Evolutionary conservation across 1,140 invertebrate genomes (phyloP).

Genomic region (Holotrichia oblita): DNA sequence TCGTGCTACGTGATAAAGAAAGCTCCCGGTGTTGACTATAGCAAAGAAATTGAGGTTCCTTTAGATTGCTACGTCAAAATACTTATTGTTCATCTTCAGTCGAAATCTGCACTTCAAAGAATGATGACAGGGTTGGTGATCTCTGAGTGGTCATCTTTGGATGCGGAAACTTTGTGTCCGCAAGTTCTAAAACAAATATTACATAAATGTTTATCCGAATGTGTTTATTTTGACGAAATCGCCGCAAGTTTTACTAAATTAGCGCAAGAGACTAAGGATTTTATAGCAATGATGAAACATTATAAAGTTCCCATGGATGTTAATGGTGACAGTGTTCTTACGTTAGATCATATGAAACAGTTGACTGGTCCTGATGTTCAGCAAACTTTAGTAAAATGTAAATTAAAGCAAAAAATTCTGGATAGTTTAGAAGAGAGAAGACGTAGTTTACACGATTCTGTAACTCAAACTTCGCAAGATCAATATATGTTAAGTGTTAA

Average conservation of each 20-base stretch:
- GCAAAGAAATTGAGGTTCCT: slow-evolving; percentile 76
- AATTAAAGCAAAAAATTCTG: slow-evolving; percentile 76
- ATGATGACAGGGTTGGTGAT: slow-evolving; percentile 80
- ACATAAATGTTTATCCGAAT: slow-evolving; percentile 81
- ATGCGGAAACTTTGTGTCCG: slow-evolving; percentile 54
- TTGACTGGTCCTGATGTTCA: slow-evolving; percentile 66
- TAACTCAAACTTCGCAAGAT: slow-evolving; percentile 68
- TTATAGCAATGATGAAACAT: slow-evolving; percentile 85
- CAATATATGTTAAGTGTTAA: slow-evolving; percentile 70
- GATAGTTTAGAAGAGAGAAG: slow-evolving; percentile 82
- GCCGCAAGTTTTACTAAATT: slow-evolving; percentile 85
- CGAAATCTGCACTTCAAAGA: slow-evolving; percentile 88
- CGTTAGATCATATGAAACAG: slow-evolving; percentile 73
- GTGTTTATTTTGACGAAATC: slow-evolving; percentile 95
- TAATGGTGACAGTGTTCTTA: slow-evolving; percentile 64
- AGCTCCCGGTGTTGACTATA: slow-evolving; percentile 78
- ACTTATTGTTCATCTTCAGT: slow-evolving; percentile 83
- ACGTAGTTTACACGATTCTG: slow-evolving; percentile 71
- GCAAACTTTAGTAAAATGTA: slow-evolving; percentile 62
- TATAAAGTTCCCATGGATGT: slow-evolving; percentile 71
- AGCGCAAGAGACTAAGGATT: slow-evolving; percentile 86
- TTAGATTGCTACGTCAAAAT: slow-evolving; percentile 87
- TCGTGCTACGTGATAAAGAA: slow-evolving; percentile 86
- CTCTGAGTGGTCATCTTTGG: slow-evolving; percentile 64
- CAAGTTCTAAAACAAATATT: slow-evolving; percentile 60